phyloP scores from a whole-genome alignment of 2,797 vertebrate genomes.

The Stomatorhinus walkeri region DNA sequence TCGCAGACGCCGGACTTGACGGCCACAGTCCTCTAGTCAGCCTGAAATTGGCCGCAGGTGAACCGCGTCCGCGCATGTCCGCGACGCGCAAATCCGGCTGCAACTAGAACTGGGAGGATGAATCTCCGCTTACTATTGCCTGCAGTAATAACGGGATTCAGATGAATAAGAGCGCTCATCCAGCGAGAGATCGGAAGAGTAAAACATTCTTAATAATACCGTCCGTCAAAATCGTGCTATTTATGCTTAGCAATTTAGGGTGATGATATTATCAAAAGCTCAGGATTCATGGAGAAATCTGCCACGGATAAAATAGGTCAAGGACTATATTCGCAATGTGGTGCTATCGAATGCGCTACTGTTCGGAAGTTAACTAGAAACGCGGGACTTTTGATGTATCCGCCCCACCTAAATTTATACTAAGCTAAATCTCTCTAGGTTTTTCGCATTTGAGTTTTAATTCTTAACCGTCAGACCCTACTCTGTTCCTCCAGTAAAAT shows the following conservation, averaged over 20 bases:
- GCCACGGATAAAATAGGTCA: not conserved
- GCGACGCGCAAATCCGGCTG: slow-evolving; percentile 2
- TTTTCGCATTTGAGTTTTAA: not conserved
- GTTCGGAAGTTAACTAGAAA: not conserved
- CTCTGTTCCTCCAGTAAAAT: not conserved
- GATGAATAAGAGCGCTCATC: not conserved
- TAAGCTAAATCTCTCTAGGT: not conserved
- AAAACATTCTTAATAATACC: not conserved
- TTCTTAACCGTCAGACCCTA: not conserved
- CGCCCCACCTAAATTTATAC: not conserved
- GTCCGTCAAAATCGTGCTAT: not conserved
- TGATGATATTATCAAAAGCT: not conserved
- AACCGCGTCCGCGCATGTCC: slow-evolving; percentile 11
- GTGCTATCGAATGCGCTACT: not conserved
- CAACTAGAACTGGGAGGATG: slow-evolving; percentile 8
- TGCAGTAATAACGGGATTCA: not conserved
- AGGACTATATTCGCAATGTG: not conserved
- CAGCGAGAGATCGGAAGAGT: not conserved
- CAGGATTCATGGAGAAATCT: not conserved
- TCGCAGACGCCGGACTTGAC: not conserved
- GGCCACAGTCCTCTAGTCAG: not conserved
- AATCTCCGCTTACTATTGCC: not conserved
- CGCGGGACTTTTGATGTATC: not conserved
- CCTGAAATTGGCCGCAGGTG: slow-evolving; percentile 14
- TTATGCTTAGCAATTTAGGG: not conserved